Percentiles rank a stretch among this genome's conserved stretches.
Conservation (phyloP, 2,888 invertebrate genomes). For the Catocala sponsa region DNA sequence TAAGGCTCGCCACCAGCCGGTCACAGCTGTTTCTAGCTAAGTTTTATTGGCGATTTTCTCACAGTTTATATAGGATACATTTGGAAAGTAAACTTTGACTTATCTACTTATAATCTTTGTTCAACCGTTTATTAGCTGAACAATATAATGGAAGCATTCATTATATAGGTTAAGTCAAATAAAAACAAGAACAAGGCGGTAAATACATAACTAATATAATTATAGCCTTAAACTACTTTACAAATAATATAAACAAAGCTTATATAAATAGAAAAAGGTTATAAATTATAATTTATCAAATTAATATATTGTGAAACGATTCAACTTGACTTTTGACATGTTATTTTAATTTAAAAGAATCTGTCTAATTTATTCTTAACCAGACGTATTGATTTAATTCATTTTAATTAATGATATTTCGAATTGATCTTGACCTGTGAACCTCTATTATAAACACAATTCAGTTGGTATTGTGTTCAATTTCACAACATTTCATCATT, state of each 20-base stretch:
- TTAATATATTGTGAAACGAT: neutral
- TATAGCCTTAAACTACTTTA: neutral
- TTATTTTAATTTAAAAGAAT: neutral
- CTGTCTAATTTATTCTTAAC: neutral
- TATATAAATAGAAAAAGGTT: neutral
- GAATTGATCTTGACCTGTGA: neutral
- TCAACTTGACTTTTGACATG: neutral
- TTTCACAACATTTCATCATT: conserved; percentile 26
- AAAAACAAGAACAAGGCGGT: no score
- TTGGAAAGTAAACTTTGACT: neutral
- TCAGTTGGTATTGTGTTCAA: conserved; percentile 8
- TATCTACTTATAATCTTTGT: neutral
- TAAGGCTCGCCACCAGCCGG: conserved; percentile 12
- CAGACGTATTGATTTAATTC: neutral
- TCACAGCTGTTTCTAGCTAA: neutral
- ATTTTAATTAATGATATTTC: neutral
- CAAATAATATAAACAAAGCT: neutral
- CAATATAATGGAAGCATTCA: no score
- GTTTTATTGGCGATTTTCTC: conserved; percentile 12
- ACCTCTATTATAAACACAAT: neutral
- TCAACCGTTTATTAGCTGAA: neutral
- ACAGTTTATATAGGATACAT: conserved; percentile 11
- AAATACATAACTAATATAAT: no score
- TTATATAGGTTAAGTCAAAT: no score
- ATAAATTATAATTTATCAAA: neutral